phyloP scores from a whole-genome alignment of 2,888 invertebrate species.

The Plemyria rubiginata region DNA sequence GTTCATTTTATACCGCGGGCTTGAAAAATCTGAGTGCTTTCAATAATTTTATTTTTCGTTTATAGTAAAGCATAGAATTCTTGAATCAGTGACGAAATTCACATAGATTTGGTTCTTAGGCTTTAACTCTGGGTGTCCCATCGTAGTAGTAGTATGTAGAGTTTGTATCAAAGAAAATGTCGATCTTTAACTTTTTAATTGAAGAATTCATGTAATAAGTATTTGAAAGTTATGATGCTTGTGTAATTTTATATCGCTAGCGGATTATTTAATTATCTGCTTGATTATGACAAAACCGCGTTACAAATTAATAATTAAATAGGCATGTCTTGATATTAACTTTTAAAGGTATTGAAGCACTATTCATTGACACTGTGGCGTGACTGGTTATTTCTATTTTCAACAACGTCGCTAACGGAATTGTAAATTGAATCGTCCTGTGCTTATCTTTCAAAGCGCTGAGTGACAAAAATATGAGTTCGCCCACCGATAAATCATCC shows the following conservation, averaged over 20 bases:
- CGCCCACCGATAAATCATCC: constrained; percentile 38
- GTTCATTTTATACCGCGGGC: too few relatives aligned
- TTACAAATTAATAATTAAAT: not conserved
- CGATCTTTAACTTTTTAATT: not conserved
- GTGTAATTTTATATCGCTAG: not conserved
- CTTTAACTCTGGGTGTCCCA: too few relatives aligned
- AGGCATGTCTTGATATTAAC: not conserved
- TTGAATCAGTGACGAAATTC: too few relatives aligned
- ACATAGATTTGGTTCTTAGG: too few relatives aligned
- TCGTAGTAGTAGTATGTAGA: too few relatives aligned
- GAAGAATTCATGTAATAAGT: not conserved
- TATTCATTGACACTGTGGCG: not conserved
- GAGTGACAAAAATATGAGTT: constrained; percentile 45
- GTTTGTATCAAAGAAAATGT: too few relatives aligned
- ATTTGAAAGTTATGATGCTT: not conserved
- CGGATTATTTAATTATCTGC: not conserved
- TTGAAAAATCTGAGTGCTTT: too few relatives aligned
- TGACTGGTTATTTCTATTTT: constrained; percentile 30
- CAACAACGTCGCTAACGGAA: constrained; percentile 36
- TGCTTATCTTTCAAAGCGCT: constrained; percentile 36
- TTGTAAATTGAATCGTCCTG: constrained; percentile 38
- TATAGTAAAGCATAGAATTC: too few relatives aligned
- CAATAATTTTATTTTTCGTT: too few relatives aligned
- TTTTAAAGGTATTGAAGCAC: not conserved
- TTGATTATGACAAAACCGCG: not conserved